These are phyloP conservation scores for Malurus alboscapulatus DNA, from an alignment of 2,113 vertebrate species.

Conservation along the genomic window DNA sequence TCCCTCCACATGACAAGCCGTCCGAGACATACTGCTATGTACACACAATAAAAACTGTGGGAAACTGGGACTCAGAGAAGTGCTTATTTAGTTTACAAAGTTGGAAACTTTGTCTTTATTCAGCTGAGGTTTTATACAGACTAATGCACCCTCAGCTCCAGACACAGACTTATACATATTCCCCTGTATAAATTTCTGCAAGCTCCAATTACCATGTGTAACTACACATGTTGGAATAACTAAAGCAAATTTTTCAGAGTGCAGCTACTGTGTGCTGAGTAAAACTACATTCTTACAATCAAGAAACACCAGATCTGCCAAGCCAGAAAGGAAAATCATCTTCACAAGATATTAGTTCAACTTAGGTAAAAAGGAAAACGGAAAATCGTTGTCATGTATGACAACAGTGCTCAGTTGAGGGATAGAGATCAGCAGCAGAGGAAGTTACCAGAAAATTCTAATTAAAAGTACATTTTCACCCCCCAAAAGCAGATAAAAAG, in stretches of 20 bases:
- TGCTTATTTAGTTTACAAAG: constrained; percentile 3
- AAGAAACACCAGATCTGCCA: not conserved
- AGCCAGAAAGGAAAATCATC: not conserved
- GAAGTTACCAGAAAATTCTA: not conserved
- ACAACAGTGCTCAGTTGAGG: not conserved
- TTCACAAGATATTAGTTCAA: not conserved
- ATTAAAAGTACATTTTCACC: not conserved
- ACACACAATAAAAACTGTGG: constrained; percentile 28
- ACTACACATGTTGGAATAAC: not conserved
- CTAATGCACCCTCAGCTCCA: not conserved
- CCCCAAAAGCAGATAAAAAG: not conserved
- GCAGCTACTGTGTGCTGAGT: not conserved
- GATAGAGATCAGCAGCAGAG: not conserved
- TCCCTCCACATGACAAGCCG: constrained; percentile 26
- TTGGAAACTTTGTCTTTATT: constrained; percentile 14
- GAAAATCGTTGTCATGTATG: not conserved
- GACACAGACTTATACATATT: not conserved
- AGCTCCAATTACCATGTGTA: not conserved
- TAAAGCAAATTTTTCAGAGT: not conserved
- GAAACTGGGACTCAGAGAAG: not conserved
- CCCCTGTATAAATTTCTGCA: not conserved
- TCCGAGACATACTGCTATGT: not conserved
- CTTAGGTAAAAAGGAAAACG: not conserved
- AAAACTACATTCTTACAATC: not conserved
- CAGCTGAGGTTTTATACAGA: not conserved